These are phyloP conservation scores for Leucoma salicis DNA, from an alignment of 2,888 invertebrate species.

Conservation along the genomic window DNA sequence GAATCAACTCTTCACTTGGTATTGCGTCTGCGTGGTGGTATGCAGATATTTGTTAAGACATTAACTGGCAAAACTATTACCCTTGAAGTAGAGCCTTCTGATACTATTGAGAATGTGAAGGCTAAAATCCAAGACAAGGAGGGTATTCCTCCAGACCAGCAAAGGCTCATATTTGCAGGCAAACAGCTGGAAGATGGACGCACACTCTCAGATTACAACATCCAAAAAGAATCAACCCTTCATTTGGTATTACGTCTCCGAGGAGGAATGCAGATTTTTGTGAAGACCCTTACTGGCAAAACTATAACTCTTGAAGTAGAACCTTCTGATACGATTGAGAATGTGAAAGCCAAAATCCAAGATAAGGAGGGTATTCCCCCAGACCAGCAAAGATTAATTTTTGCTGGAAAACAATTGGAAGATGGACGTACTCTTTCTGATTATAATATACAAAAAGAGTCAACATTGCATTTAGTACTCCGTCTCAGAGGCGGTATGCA, in stretches of 20 bases:
- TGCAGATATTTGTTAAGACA: conserved; percentile 64
- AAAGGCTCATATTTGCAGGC: conserved; percentile 59
- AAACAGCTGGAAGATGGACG: conserved; percentile 61
- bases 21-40: conserved; percentile 56
- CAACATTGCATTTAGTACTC: conserved; percentile 58
- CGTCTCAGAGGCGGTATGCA: conserved; percentile 66
- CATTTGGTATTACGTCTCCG: conserved; percentile 56
- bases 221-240: conserved; percentile 58
- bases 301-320: conserved; percentile 61
- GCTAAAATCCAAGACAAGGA: conserved; percentile 69
- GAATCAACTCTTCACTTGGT: conserved; percentile 58
- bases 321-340: conserved; percentile 58
- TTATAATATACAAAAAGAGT: conserved; percentile 68
- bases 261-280: conserved; percentile 68
- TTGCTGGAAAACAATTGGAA: conserved; percentile 62
- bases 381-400: conserved; percentile 59
- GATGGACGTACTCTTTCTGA: conserved; percentile 66
- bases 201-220: conserved; percentile 58
- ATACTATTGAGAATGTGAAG: conserved; percentile 67
- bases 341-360: conserved; percentile 63
- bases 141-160: conserved; percentile 64
- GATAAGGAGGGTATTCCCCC: conserved; percentile 64
- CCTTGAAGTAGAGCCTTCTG: conserved; percentile 57
- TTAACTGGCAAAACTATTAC: conserved; percentile 61
- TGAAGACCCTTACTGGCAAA: conserved; percentile 58